Percentiles rank a stretch among this genome's conserved stretches.
These are phyloP conservation scores for Aramus guarauna DNA, from an alignment of 2,113 vertebrate genomes.

Conservation along the genomic window DNA sequence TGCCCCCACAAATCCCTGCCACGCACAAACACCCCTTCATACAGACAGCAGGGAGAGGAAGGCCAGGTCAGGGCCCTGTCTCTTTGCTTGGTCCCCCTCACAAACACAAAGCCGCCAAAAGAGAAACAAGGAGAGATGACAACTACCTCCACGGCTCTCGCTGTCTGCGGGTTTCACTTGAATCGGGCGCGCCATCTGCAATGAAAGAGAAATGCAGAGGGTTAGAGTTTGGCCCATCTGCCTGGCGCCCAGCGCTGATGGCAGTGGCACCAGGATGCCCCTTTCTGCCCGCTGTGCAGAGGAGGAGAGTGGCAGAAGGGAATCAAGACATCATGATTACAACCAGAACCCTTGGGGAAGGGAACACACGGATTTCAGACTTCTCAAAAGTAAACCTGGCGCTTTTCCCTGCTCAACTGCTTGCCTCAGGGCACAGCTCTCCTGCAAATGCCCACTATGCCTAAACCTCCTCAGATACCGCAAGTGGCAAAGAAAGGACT, in stretches of 20 bases:
- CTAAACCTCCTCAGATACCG: background rate
- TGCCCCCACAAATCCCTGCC: background rate
- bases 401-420: background rate
- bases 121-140: conserved; percentile 65
- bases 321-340: background rate
- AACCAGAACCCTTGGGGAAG: background rate
- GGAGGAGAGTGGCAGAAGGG: background rate
- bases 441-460: background rate
- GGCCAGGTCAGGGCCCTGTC: background rate
- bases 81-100: background rate
- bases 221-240: background rate
- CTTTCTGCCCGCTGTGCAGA: background rate
- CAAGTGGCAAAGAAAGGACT: background rate
- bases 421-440: background rate
- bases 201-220: conserved; percentile 24
- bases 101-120: background rate
- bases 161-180: conserved; percentile 93
- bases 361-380: background rate
- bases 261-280: background rate
- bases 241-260: background rate
- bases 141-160: conserved; percentile 96
- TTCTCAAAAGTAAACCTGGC: background rate
- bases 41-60: background rate
- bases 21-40: background rate
- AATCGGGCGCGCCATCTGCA: conserved; percentile 82